Evolutionary conservation across 2,888 invertebrate species (phyloP), one percentile per base, ranked within the genome.

Genomic region (Oscheius sp.): DNA sequence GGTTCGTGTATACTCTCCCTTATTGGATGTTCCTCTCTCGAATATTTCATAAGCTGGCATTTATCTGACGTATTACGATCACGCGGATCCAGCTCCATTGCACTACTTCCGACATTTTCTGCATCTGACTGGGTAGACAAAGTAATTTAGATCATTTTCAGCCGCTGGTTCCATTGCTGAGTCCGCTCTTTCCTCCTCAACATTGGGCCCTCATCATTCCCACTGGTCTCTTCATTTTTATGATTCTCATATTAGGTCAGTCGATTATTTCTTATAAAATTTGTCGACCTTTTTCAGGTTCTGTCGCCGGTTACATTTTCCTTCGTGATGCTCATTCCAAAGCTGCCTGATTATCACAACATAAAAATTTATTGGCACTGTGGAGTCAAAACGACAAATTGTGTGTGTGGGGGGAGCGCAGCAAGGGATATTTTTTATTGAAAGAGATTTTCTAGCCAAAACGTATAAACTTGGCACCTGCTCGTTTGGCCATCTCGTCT

Each of bases 381-480:
- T 66, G 66, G 66, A 66, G 46, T 49, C 25, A n/a, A n/a, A n/a
- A n/a, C n/a, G 35, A 35, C 35, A 35, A 35, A 35, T 9, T 35
- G 35, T n/a, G 46, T 23, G 13, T 23, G 27, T 23, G n/a, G 66
- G 46, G 64, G 66, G 66, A 52, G 52, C 52, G 66, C 66, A n/a
- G 66, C 27, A 49, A 9, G 49, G 25, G n/a, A n/a, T n/a, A n/a
- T n/a, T n/a, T n/a, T n/a, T n/a, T 66, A 21, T 21, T 46, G 18
- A 25, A 13, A 21, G 7, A 25, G 25, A 46, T 27, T 63, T 61
- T 29, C 76, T 78, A 78, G 55, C 81, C 81, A 70, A 81, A 81
- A 64, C 81, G 76, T 73, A 81, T 81, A 75, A 81, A 81, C 35
- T 81, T 81, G 59, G 77, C 77, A 64, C 79, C 81, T 16, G 73